These are phyloP conservation scores for Cryptotis parvus DNA, from an alignment of 2,113 vertebrate genomes.

Conservation along the genomic window DNA sequence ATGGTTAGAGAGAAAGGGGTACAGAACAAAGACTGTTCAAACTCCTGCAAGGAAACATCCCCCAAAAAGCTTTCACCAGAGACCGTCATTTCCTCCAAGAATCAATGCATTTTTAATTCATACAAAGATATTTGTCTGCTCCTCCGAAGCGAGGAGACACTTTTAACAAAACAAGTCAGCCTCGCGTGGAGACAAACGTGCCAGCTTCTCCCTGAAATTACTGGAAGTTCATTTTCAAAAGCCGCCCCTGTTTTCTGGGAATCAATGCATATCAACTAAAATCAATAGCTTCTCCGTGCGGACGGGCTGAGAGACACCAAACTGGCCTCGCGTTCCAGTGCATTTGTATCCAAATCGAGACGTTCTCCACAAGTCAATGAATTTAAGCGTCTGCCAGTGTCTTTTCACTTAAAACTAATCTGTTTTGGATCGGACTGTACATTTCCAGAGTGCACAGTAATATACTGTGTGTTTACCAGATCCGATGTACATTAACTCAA, in stretches of 20 bases:
- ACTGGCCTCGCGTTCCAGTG: constrained; percentile 73
- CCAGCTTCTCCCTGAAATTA: constrained; percentile 79
- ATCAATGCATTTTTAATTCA: constrained; percentile 90
- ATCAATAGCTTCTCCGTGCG: constrained; percentile 86
- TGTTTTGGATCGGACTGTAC: constrained; percentile 68
- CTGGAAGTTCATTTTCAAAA: constrained; percentile 89
- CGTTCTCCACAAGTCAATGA: constrained; percentile 82
- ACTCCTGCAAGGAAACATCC: constrained; percentile 61
- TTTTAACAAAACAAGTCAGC: constrained; percentile 83
- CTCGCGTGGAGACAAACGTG: constrained; percentile 58
- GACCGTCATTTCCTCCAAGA: constrained; percentile 83
- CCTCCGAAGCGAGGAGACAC: constrained; percentile 74
- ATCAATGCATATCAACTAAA: constrained; percentile 89
- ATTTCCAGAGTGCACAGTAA: constrained; percentile 51
- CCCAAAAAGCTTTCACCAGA: constrained; percentile 85
- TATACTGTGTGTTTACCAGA: constrained; percentile 71
- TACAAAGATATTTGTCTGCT: constrained; percentile 86
- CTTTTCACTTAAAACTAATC: constrained; percentile 82
- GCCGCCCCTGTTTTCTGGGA: constrained; percentile 86
- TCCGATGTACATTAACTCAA: constrained; percentile 65
- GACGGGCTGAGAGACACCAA: constrained; percentile 85
- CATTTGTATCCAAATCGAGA: constrained; percentile 82
- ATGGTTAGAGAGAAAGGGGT: not conserved
- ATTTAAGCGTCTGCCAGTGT: constrained; percentile 80
- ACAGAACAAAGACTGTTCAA: constrained; percentile 78